Percentiles rank a stretch among this genome's conserved stretches.
These are phyloP conservation scores for Trilocha varians DNA, from an alignment of 2,888 invertebrate genomes.

Conservation along the genomic window DNA sequence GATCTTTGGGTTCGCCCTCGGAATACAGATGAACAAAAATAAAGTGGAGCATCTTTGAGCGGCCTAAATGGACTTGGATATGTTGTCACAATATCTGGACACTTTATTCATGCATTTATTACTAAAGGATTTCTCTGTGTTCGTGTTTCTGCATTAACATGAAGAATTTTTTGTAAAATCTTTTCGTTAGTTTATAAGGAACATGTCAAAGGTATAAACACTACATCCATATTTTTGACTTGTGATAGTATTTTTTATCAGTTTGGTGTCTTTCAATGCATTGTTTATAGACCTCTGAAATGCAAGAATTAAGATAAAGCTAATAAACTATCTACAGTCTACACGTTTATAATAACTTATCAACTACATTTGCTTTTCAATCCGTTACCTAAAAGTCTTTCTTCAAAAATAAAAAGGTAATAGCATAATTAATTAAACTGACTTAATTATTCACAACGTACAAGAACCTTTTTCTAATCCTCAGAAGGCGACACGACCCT, in stretches of 20 bases:
- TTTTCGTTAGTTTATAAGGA: too few species aligned
- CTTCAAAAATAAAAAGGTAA: not conserved
- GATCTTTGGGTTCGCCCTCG: conserved; percentile 24
- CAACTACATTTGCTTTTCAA: too few species aligned
- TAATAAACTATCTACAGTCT: too few species aligned
- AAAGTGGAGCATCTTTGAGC: conserved; percentile 37
- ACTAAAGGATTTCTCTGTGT: not conserved
- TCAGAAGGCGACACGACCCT: conserved; percentile 11
- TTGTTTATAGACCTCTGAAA: too few species aligned
- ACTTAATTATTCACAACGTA: conserved; percentile 21
- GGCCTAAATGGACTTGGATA: conserved; percentile 38
- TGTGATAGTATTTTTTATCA: too few species aligned
- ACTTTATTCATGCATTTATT: not conserved
- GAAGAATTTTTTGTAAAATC: too few species aligned
- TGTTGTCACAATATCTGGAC: conserved; percentile 28
- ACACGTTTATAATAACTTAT: too few species aligned
- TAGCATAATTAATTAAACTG: not conserved
- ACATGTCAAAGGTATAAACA: too few species aligned
- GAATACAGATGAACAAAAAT: conserved; percentile 54
- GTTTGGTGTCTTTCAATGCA: too few species aligned
- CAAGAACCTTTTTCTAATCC: conserved; percentile 17
- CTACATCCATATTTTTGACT: too few species aligned
- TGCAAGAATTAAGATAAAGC: too few species aligned
- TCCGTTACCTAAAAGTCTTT: not conserved
- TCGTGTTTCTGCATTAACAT: too few species aligned